Base-by-base conservation (phyloP, 2,113 vertebrate genomes). In the Eurystomus gularis region DNA sequence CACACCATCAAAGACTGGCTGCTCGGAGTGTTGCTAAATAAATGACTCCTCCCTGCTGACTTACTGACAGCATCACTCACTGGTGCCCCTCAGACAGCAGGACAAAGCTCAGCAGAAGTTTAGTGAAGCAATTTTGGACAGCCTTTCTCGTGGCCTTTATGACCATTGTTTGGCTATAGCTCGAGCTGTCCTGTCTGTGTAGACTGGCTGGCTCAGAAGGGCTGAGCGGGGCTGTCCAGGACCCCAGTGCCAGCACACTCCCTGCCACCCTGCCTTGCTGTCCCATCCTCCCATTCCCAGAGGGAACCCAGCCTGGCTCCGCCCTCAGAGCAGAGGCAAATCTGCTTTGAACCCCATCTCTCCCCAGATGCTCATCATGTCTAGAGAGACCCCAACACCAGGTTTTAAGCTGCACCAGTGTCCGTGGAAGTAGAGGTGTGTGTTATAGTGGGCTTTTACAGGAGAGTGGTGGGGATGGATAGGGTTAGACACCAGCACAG, bases 321-420 rank as follows among this genome's bases (percentile, higher is more conserved):
- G 39, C 21, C 24, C 37, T 48, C 33, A 55, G 39, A 82, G 48
- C 25, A 88, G 29, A 0, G 1, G 16, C 46, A 78, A 44, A 79
- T 54, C 17, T 78, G 37, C 55, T 64, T 54, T 10, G 13, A 51
- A 28, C 25, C 5, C 57, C 35, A 7, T 42, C 51, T 46, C 16
- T 82, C 57, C 33, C 28, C 31, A n/a, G 7, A 58, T 58, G 21
- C 7, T 76, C 31, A 1, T 37, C 0, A 0, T 66, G 37, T 46
- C 46, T 23, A 12, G 42, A 82, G 35, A 33, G 37, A 62, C 28
- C 7, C 19, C 77, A 87, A 40, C 26, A 58, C 17, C 64, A 17
- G 26, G n/a, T 66, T 80, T 61, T n/a, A 55, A 84, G 81, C 49
- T 70, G 58, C 39, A 52, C 3, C 40, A 61, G 62, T 1, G 0